These are phyloP conservation scores for Samia ricini DNA, from an alignment of 1,140 invertebrate species.

Conservation along the genomic window DNA sequence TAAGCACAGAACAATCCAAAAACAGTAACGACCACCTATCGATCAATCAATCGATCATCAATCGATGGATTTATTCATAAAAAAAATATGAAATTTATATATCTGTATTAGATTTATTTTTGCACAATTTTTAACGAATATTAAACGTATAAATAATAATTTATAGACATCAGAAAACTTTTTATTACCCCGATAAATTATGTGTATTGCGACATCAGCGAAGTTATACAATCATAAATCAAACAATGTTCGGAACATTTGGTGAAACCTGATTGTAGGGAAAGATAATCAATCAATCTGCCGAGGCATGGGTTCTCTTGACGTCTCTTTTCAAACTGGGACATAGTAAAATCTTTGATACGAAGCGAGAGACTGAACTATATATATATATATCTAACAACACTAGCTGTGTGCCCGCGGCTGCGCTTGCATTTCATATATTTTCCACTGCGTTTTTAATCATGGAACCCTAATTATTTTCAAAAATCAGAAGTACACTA, in stretches of 20 bases:
- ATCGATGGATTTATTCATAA: no score
- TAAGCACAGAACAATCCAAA: no score
- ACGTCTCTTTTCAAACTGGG: not conserved
- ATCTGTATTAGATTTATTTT: no score
- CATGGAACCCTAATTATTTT: no score
- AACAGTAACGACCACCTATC: no score
- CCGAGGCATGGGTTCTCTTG: not conserved
- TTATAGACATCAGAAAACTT: constrained; percentile 3
- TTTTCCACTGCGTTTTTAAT: no score
- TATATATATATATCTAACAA: not conserved
- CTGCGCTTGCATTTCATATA: no score
- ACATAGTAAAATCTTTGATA: not conserved
- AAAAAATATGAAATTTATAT: no score
- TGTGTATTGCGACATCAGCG: not conserved
- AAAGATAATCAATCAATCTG: constrained; percentile 9
- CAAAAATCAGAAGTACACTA: no score
- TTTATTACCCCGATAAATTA: constrained; percentile 3
- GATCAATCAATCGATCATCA: no score
- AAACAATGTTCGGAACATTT: constrained; percentile 9
- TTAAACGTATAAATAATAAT: not conserved
- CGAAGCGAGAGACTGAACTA: not conserved
- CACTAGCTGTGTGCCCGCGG: no score
- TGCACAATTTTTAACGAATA: no score
- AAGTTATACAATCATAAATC: constrained; percentile 7
- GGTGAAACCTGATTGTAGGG: not conserved